Conservation (phyloP, 2,888 invertebrate species). For the Diarsia brunnea region DNA sequence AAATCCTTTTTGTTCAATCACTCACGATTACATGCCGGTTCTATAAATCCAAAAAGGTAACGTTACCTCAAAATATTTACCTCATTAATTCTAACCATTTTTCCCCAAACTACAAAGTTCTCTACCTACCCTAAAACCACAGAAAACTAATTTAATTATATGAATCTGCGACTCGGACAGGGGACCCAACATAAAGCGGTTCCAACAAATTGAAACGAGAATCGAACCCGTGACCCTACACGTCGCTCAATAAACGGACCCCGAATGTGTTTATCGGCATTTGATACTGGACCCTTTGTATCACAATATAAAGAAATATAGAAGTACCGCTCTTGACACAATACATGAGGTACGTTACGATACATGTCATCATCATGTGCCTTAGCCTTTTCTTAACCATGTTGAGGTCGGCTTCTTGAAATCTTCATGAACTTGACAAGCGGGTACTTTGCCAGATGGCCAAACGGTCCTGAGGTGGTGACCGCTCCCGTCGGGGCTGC, state of each 20-base stretch:
- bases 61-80: slow-evolving; percentile 18
- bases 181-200: slow-evolving; percentile 75
- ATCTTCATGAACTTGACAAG: not conserved
- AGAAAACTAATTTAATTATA: slow-evolving; percentile 78
- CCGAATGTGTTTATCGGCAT: slow-evolving; percentile 80
- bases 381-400: no score
- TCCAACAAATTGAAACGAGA: slow-evolving; percentile 80
- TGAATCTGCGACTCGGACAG: slow-evolving; percentile 67
- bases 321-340: slow-evolving; percentile 5
- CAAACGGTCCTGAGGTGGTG: not conserved
- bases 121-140: slow-evolving; percentile 32
- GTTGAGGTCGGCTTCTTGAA: not conserved
- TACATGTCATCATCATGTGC: not conserved
- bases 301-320: not conserved
- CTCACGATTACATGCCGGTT: not conserved
- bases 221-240: slow-evolving; percentile 71
- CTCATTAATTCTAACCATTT: slow-evolving; percentile 23
- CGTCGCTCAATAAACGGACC: slow-evolving; percentile 72
- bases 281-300: slow-evolving; percentile 65
- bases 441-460: not conserved
- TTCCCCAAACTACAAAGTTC: slow-evolving; percentile 28
- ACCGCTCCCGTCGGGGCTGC: no score
- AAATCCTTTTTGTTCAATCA: not conserved
- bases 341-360: not conserved
- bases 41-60: slow-evolving; percentile 4